A percentile compares a stretch with the other conserved stretches of the same genome.
Conservation (phyloP, 2,113 vertebrate genomes). For the Leucosticte australis region DNA sequence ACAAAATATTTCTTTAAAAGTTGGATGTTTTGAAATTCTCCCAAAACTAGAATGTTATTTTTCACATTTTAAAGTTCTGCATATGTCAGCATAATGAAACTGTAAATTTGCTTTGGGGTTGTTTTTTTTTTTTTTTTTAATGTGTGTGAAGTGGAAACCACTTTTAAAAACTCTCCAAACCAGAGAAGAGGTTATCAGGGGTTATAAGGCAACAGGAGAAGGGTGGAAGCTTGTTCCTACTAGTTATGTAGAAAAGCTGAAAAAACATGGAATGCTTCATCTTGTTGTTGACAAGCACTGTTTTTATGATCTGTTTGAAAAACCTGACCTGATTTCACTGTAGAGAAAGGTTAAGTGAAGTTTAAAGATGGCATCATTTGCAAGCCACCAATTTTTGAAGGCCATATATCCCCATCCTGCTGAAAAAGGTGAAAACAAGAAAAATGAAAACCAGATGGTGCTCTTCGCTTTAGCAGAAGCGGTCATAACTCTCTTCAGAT, state of each 20-base stretch:
- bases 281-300: background rate
- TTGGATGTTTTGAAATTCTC: background rate
- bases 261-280: background rate
- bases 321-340: background rate
- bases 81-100: background rate
- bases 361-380: background rate
- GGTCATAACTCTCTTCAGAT: background rate
- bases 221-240: background rate
- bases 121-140: background rate
- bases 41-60: background rate
- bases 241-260: background rate
- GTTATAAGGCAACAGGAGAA: background rate
- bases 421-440: background rate
- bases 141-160: background rate
- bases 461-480: background rate
- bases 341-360: background rate
- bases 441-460: background rate
- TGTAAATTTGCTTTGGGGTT: rapidly evolving
- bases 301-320: background rate
- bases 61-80: background rate
- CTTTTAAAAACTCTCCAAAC: background rate
- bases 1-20: background rate
- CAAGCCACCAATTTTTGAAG: background rate
- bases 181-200: background rate
- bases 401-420: background rate